Evolutionary conservation across 1,140 invertebrate species (phyloP), one percentile per base, ranked within the genome.

Genomic region (Caerostris extrusa): DNA sequence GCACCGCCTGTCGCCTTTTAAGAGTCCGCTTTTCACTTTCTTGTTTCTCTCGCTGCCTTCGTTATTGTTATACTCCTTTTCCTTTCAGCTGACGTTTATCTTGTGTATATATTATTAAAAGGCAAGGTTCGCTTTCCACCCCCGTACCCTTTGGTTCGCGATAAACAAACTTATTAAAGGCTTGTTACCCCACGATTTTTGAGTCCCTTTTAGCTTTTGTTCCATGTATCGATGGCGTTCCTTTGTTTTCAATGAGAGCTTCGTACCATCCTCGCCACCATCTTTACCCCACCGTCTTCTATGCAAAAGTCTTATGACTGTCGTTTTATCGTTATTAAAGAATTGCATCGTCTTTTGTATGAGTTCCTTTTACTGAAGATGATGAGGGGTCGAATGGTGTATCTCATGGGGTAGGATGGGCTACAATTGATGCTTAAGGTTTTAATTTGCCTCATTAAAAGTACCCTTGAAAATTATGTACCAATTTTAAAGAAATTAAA

Each of bases 141-240:
- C 60, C 60, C 60, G 6, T 50, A 17, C 60, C 57, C 12, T 67
- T 34, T 58, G 34, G 10, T 85, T 67, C 55, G 50, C 64, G 64
- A 87, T 93, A 93, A 93, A 93, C 83, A 93, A 93, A 93, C 91
- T 93, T 93, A 93, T 93, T 93, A 93, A 87, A 85, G 85, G 67
- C 91, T 93, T 93, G 91, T 93, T 93, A 58, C 91, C 67, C 67
- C 57, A 10, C 55, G 61, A 93, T 93, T 93, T 93, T 93, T 93
- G 53, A 93, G 19, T 64, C 90, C 64, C 77, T 82, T 12, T 91
- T 56, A 34, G 64, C 89, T 91, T 91, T 91, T 91, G 90, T 91
- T 57, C 58, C 58, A 12, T 61, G 81, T 90, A 81, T 90, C 89
- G 89, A 19, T 81, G 53, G 60, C 61, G 17, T 60, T 57, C 83